phyloP scores from a whole-genome alignment of 2,888 invertebrate genomes.

The Lepeophtheirus nordmannii region DNA sequence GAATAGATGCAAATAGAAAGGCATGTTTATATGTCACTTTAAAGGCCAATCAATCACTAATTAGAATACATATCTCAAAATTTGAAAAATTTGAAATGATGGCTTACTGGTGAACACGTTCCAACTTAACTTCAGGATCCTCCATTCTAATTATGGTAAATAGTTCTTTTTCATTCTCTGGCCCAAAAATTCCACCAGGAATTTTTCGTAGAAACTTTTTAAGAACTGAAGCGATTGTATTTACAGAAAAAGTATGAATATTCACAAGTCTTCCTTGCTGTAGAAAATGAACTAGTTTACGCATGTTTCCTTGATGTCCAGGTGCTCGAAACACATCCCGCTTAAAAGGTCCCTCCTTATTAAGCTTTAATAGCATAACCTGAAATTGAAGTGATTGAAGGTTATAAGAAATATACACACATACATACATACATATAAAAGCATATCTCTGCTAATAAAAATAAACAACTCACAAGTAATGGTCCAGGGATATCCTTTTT shows the following conservation, averaged over 20 bases:
- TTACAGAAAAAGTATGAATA: slow-evolving; percentile 86
- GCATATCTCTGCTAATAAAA: neutral
- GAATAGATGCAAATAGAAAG: no score
- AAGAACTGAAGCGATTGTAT: slow-evolving; percentile 92
- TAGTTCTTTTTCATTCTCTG: slow-evolving; percentile 71
- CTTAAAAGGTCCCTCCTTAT: slow-evolving; percentile 81
- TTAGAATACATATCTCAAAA: no score
- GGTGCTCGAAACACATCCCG: slow-evolving; percentile 90
- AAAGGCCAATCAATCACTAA: no score
- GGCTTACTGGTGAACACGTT: slow-evolving; percentile 12
- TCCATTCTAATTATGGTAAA: slow-evolving; percentile 72
- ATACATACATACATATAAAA: neutral
- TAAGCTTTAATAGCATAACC: slow-evolving; percentile 78
- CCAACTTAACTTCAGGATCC: slow-evolving; percentile 55
- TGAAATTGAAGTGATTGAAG: no score
- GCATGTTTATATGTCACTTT: no score
- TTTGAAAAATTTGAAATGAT: no score
- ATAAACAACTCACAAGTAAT: slow-evolving; percentile 49
- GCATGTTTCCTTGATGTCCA: slow-evolving; percentile 86
- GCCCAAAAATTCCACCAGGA: slow-evolving; percentile 88
- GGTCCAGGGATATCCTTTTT: slow-evolving; percentile 89
- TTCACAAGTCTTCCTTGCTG: slow-evolving; percentile 57
- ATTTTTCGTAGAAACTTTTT: slow-evolving; percentile 94
- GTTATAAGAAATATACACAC: slow-evolving; percentile 12
- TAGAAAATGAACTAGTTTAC: slow-evolving; percentile 74